Conservation (phyloP, 2,888 invertebrate species). For the Cinara cedri region DNA sequence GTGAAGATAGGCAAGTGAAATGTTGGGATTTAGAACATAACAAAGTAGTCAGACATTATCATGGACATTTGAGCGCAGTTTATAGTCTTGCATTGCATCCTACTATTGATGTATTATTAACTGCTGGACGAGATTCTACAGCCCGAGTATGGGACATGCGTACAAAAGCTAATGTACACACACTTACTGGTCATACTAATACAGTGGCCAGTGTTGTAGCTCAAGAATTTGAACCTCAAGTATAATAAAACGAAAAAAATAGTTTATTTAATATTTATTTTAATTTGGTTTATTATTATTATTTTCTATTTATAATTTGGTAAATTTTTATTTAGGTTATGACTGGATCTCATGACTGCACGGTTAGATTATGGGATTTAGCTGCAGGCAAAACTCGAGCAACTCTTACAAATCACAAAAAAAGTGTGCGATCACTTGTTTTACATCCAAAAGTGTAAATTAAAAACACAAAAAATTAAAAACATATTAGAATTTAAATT, state of each 20-base stretch:
- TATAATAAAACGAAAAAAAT: slow-evolving; percentile 61
- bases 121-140: slow-evolving; percentile 93
- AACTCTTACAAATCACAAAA: slow-evolving; percentile 98
- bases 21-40: slow-evolving; percentile 99
- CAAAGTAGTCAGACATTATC: slow-evolving; percentile 94
- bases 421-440: slow-evolving; percentile 82
- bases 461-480: slow-evolving; percentile 12
- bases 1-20: slow-evolving; percentile 98
- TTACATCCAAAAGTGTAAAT: slow-evolving; percentile 75
- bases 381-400: slow-evolving; percentile 93
- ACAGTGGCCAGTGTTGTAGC: slow-evolving; percentile 94
- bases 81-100: slow-evolving; percentile 94
- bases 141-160: slow-evolving; percentile 99
- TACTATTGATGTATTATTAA: slow-evolving; percentile 89
- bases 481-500: background rate
- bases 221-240: slow-evolving; percentile 92
- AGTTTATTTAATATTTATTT: slow-evolving; percentile 21
- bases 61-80: slow-evolving; percentile 96
- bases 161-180: slow-evolving; percentile 97
- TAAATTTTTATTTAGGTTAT: slow-evolving; percentile 69
- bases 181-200: slow-evolving; percentile 93
- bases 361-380: slow-evolving; percentile 96
- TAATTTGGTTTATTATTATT: background rate
- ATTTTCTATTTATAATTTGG: background rate
- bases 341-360: slow-evolving; percentile 94